Evolutionary conservation across 2,888 invertebrate genomes (phyloP), one percentile per base, ranked within the genome.

Genomic region (Carcina quercana): DNA sequence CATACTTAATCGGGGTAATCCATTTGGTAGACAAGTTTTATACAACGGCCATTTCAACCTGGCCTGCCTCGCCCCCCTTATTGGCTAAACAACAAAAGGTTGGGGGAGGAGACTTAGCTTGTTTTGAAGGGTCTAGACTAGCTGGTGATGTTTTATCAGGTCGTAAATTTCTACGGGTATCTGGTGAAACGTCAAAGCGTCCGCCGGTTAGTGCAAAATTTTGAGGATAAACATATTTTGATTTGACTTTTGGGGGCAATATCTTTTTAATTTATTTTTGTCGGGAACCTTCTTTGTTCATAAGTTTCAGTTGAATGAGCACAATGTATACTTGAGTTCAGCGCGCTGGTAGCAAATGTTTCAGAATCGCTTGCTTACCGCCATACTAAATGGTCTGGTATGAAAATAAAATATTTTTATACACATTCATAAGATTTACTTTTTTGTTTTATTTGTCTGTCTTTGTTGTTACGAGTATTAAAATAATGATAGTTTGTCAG

Each of bases 1-100:
- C 67, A 71, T 65, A 67, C 71, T 69, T 78, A 79, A 78, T 76
- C 71, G 70, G 49, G 55, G 69, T 75, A 76, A 82, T 80, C 72
- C 70, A 72, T 80, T 76, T 64, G 62, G 57, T 53, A 71, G 74
- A 69, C 74, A 73, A 73, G 71, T 71, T 72, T 71, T 67, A 66
- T 56, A 61, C 60, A 49, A 39, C 50, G 56, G 29, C 74, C 63
- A 66, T 40, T 48, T 35, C 51, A 53, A 35, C 27, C 21, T 53
- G 79, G 66, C 46, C 72, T 50, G 22, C 41, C 47, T 35, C 48
- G 40, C 36, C 49, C 42, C 43, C 34, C 43, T 45, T 39, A 42
- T 40, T 38, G n/a, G 38, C 38, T 17, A 40, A 38, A 34, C 27
- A 34, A 32, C 30, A 25, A 1, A 25, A 33, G 25, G 37, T 32